Evolutionary conservation across 1,140 invertebrate species (phyloP).

Genomic region (Leptinotarsa lineolata): DNA sequence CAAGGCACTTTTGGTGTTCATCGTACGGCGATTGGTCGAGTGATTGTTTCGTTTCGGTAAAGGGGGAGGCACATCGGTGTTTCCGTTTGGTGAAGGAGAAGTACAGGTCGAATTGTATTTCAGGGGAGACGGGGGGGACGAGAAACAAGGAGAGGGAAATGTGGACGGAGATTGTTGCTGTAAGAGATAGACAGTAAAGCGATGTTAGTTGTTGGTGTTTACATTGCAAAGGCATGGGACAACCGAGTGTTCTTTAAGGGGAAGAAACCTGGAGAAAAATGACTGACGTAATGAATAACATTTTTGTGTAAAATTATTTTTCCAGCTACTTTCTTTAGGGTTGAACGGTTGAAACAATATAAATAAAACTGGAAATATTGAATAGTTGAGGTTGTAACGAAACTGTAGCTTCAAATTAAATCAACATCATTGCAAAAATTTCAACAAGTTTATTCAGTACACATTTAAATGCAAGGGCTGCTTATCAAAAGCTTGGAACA

Average conservation of each 20-base stretch:
- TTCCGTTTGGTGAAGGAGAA: conserved; percentile 34
- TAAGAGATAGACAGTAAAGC: conserved; percentile 54
- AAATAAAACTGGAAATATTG: too few species aligned
- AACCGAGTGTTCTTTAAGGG: conserved; percentile 8
- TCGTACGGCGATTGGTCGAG: conserved; percentile 4
- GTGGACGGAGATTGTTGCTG: conserved; percentile 49
- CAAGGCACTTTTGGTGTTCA: conserved; percentile 22
- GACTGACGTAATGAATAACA: too few species aligned
- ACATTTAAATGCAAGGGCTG: too few species aligned
- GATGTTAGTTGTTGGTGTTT: conserved; percentile 43
- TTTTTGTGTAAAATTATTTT: too few species aligned
- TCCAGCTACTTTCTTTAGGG: too few species aligned
- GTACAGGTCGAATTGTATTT: conserved; percentile 25
- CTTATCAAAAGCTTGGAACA: too few species aligned
- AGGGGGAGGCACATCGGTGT: conserved; percentile 50
- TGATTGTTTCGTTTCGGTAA: conserved; percentile 50
- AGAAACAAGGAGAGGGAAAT: conserved; percentile 25
- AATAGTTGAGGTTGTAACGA: too few species aligned
- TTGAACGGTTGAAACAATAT: too few species aligned
- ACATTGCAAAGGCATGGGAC: conserved; percentile 24
- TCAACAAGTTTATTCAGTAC: too few species aligned
- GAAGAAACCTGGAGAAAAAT: not conserved
- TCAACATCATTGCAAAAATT: too few species aligned
- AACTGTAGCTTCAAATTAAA: too few species aligned
- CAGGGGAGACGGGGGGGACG: conserved; percentile 37